A percentile compares a stretch with the other conserved stretches of the same genome.
These are phyloP conservation scores for Leuciscus waleckii DNA, from an alignment of 2,797 vertebrate species.

Conservation along the genomic window DNA sequence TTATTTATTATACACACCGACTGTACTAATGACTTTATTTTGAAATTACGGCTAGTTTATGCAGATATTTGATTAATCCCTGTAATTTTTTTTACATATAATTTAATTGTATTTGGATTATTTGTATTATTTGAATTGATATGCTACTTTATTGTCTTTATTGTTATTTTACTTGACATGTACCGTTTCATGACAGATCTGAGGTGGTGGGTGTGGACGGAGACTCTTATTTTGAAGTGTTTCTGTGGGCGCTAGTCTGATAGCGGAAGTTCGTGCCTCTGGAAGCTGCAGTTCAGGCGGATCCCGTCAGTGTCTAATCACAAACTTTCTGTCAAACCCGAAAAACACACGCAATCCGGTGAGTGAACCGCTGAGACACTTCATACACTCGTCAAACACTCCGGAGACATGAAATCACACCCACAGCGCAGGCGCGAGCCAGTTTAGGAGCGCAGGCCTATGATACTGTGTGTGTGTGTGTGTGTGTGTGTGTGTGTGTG, in stretches of 20 bases:
- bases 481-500: not conserved
- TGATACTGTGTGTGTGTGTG: not conserved
- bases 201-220: not conserved
- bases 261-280: slow-evolving; percentile 51
- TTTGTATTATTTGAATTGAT: not conserved
- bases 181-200: not conserved
- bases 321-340: slow-evolving; percentile 66
- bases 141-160: not conserved
- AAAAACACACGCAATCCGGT: slow-evolving; percentile 25
- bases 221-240: slow-evolving; percentile 59
- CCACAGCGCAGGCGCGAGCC: not conserved
- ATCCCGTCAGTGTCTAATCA: slow-evolving; percentile 68
- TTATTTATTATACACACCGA: not conserved
- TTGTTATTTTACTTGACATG: no score
- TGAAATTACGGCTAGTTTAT: not conserved
- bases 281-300: slow-evolving; percentile 73
- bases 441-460: slow-evolving; percentile 22
- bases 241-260: not conserved
- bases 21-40: not conserved
- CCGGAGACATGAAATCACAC: not conserved
- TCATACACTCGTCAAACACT: not conserved
- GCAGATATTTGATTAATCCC: not conserved
- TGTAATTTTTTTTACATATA: not conserved
- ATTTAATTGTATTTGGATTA: not conserved
- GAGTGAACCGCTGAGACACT: not conserved